Base-by-base conservation (phyloP, 2,888 invertebrate genomes). In the Yponomeuta sedellus region DNA sequence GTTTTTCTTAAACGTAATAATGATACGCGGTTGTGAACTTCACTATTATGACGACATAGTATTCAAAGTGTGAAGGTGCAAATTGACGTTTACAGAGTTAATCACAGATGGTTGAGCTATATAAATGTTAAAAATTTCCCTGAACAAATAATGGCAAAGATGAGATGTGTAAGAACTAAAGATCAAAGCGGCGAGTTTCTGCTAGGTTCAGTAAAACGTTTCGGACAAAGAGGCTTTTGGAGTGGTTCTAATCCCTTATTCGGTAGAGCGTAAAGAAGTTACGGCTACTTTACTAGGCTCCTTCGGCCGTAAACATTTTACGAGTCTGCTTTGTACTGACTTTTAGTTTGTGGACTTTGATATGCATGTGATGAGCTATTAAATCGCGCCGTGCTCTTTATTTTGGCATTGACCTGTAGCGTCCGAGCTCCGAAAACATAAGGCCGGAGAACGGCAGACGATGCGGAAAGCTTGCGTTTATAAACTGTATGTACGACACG, bases 301-400 rank as follows among this genome's bases (percentile, higher is more conserved):
- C 73, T 74, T 74, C 72, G 70, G 71, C 74, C 71, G 77, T 80
- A 79, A 81, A 81, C 70, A 75, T 79, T 82, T 82, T 79, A 82
- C 75, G 79, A 78, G 68, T 66, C 69, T 70, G 73, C 72, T 74
- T 74, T 70, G 75, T 71, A 74, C 70, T 70, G 66, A 72, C 75
- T 76, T 75, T 70, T 74, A 70, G 1, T 64, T 34, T 19, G 73
- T 76, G 71, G 70, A 69, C 72, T 64, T 59, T 56, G n/a, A 56
- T 28, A 63, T 44, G 40, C 25, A 52, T 52, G 44, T 52, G 44
- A 52, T 52, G 44, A 52, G 44, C 44, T 52, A 52, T 52, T 52
- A 52, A 52, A 52, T 52, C 44, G 44, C 16, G 16, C 44, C 44
- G 5, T 52, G 44, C 5, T 52, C 44, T 52, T 52, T 12, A 52